Evolutionary conservation across 2,797 vertebrate genomes (phyloP).

Genomic region (Acrossocheilus fasciatus): DNA sequence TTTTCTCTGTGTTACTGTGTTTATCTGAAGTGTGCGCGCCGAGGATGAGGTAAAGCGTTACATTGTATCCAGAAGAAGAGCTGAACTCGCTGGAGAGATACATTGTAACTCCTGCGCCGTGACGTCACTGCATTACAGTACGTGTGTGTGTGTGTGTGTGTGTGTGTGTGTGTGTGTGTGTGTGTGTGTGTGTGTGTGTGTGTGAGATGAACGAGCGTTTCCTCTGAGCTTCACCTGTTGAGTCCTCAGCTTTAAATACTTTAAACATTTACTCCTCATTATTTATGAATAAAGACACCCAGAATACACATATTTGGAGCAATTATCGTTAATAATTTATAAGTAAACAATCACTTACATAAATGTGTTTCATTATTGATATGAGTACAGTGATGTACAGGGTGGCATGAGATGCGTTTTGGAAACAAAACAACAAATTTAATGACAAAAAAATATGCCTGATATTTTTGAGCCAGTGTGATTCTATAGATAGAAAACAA

Average conservation of each 20-base stretch:
- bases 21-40: background rate
- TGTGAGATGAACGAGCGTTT: background rate
- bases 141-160: background rate
- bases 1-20: background rate
- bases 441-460: too few species aligned
- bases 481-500: background rate
- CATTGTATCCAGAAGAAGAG: constrained; percentile 3
- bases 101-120: background rate
- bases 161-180: background rate
- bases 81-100: background rate
- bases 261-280: background rate
- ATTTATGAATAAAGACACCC: background rate
- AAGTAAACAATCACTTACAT: background rate
- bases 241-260: background rate
- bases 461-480: too few species aligned
- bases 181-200: background rate
- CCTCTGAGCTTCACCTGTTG: constrained; percentile 17
- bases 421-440: too few species aligned
- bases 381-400: too few species aligned
- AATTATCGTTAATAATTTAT: background rate
- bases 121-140: constrained; percentile 29
- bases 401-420: too few species aligned
- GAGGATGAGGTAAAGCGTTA: background rate
- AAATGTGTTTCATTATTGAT: background rate
- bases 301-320: too few species aligned